Evolutionary conservation across 2,113 vertebrate species (phyloP).

Genomic region (Rattus norvegicus): GRCr8 NC_086027.1:116616001-116616500

Average conservation of each 20-base stretch:
- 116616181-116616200: not conserved
- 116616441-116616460: not conserved
- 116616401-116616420: not conserved
- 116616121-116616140: not conserved
- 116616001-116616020: not conserved
- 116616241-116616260: not conserved
- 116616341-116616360: not conserved
- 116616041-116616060: not conserved
- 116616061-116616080: not conserved
- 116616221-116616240: not conserved
- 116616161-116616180: not conserved
- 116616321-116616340: not conserved
- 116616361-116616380: not conserved
- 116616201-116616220: conserved; percentile 12
- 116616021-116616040: not conserved
- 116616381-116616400: not conserved
- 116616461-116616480: conserved; percentile 7
- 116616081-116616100: not conserved
- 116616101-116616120: not conserved
- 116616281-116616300: not conserved
- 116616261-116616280: not conserved
- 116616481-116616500: not conserved
- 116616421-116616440: not conserved
- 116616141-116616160: not conserved
- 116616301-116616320: not conserved